Conservation (phyloP, 2,113 vertebrate genomes). For the Acinonyx jubatus region DNA sequence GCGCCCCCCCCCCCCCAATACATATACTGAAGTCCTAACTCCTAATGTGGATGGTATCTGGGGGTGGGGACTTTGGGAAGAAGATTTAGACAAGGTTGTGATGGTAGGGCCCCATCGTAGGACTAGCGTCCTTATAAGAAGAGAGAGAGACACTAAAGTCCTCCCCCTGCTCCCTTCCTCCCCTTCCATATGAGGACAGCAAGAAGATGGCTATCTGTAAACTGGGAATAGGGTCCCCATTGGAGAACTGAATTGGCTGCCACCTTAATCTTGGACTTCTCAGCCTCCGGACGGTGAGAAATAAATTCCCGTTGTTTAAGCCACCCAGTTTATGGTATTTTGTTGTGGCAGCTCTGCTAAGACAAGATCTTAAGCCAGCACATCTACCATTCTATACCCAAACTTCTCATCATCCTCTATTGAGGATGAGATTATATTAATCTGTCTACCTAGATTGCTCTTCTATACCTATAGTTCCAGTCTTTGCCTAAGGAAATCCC, state of each 20-base stretch:
- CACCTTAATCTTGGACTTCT: neutral
- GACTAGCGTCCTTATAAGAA: neutral
- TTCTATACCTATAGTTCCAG: neutral
- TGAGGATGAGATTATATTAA: neutral
- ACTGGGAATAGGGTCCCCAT: neutral
- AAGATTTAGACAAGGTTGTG: neutral
- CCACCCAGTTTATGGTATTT: neutral
- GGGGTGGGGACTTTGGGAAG: neutral
- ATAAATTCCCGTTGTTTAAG: neutral
- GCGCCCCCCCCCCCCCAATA: neutral
- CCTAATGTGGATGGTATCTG: neutral
- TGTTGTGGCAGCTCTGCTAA: neutral
- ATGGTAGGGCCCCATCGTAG: neutral
- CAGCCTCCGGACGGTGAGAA: neutral
- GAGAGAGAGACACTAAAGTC: neutral
- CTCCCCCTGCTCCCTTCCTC: too few species aligned
- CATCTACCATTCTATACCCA: neutral
- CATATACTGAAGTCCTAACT: neutral
- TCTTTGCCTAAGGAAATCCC: neutral
- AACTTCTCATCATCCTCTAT: neutral
- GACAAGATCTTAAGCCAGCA: neutral
- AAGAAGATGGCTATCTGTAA: neutral
- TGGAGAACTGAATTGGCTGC: neutral
- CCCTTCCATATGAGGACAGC: neutral
- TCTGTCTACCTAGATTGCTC: neutral